Base-by-base conservation (phyloP, 2,797 vertebrate genomes). In the Myioborus melanocephalus region DNA sequence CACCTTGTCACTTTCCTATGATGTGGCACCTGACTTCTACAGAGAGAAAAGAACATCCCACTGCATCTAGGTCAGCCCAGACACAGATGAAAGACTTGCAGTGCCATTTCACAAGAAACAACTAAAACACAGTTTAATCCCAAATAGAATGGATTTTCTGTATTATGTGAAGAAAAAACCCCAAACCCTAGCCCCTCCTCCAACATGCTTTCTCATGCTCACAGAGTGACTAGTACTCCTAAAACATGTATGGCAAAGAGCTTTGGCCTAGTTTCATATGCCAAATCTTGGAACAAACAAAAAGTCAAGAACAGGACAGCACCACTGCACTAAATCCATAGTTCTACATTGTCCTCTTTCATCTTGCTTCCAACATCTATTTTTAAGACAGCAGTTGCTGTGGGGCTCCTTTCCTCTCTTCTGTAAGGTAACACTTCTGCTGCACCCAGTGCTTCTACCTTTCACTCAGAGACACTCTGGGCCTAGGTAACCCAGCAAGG, bases 141-240 rank as follows among this genome's bases (percentile, higher is more conserved):
- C 34, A 39, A 84, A 68, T 30, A 41, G 24, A 90, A 43, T 30
- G 3, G 3, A 55, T 61, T 88, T 69, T 80, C 76, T 52, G 50
- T 10, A 7, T 55, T 20, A 39, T 7, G 15, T 17, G n/a, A 8
- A 69, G 57, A 64, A 85, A 87, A 24, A 22, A 0, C 0, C 1
- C 10, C 28, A 24, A 44, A 6, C 2, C 12, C 21, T 27, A 27
- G 9, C 9, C 5, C 26, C 44, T 7, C 7, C 6, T 26, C 30
- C 9, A 35, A 60, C 44, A 12, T 49, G 17, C 35, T 81, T 12
- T 16, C 28, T 85, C 87, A 68, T 26, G 78, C 37, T 93, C 60
- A 49, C 26, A 56, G 32, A 16, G 34, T 43, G 43, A 87, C 61
- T 49, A 37, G n/a, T 32, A 23, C 46, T 75, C 86, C 65, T 72